Evolutionary conservation across 2,113 vertebrate species (phyloP).

Genomic region (Theropithecus gelada): DNA sequence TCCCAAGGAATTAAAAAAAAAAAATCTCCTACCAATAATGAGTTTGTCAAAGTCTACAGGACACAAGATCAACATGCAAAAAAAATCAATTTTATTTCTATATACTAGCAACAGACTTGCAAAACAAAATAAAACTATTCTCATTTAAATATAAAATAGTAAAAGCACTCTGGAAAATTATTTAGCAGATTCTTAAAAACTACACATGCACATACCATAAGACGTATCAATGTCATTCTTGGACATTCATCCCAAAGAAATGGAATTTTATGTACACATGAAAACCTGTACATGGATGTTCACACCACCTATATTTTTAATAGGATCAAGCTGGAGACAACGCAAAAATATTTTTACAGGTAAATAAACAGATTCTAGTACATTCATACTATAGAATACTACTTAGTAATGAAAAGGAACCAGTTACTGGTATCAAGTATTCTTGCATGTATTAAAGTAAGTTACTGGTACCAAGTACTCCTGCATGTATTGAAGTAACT

Average conservation of each 20-base stretch:
- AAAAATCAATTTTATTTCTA: neutral
- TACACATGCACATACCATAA: neutral
- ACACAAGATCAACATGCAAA: neutral
- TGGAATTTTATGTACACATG: neutral
- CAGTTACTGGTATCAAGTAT: neutral
- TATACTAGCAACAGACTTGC: neutral
- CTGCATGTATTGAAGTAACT: neutral
- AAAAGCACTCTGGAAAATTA: neutral
- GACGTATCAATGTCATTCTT: neutral
- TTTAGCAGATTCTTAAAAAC: neutral
- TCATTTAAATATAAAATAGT: neutral
- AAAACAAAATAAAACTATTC: neutral
- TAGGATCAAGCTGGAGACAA: neutral
- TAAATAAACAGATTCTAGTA: neutral
- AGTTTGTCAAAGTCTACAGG: neutral
- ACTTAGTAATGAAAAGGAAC: neutral
- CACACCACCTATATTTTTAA: neutral
- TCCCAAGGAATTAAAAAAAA: neutral
- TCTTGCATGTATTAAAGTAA: neutral
- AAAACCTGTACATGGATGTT: neutral
- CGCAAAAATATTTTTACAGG: neutral
- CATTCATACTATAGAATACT: neutral
- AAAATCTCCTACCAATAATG: neutral
- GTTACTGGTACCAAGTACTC: neutral
- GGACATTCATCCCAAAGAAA: neutral